Evolutionary conservation across 2,888 invertebrate genomes (phyloP), one percentile per base, ranked within the genome.

Genomic region (Clistopyga incitator): DNA sequence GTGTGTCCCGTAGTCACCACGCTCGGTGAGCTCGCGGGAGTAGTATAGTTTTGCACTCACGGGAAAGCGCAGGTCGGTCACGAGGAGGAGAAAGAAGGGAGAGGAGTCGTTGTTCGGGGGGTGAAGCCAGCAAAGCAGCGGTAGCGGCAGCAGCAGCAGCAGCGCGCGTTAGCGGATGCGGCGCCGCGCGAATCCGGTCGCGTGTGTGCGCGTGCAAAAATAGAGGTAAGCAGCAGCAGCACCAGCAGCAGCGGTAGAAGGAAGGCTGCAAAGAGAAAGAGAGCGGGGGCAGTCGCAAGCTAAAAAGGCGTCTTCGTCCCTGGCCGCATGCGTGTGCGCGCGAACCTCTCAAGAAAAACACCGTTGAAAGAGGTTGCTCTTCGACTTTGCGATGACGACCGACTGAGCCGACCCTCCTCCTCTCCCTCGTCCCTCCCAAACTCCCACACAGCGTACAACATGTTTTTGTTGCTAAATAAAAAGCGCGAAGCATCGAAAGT

Each of bases 131-230:
- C 71, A 15, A 76, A 34, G 71, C 82, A 65, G 59, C 61, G 52
- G 77, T 61, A 42, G 59, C 70, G 77, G 68, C 76, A 64, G 72
- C 70, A 56, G 78, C 65, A 42, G 59, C 70, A 78, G 68, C 76
- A 61, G 72, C 70, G 87, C 88, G 88, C 86, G 86, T 84, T 70
- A 78, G 80, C 85, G 86, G 74, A 82, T 80, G 76, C 78, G 82
- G 67, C 78, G 74, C 81, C 85, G 78, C 78, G 83, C 83, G 85
- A 89, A 83, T 81, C 85, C 88, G 88, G 86, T 87, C 86, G 86
- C 90, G 89, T 88, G 90, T 87, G 89, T 87, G 78, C 74, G 54
- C 75, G 64, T 74, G 68, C 82, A 85, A 84, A 82, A 80, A 82
- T 84, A 84, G 80, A 84, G 84, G 84, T 84, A 84, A 81, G 81